Base-by-base conservation (phyloP, 2,888 invertebrate genomes). In the Pachymerium ferrugineum region DNA sequence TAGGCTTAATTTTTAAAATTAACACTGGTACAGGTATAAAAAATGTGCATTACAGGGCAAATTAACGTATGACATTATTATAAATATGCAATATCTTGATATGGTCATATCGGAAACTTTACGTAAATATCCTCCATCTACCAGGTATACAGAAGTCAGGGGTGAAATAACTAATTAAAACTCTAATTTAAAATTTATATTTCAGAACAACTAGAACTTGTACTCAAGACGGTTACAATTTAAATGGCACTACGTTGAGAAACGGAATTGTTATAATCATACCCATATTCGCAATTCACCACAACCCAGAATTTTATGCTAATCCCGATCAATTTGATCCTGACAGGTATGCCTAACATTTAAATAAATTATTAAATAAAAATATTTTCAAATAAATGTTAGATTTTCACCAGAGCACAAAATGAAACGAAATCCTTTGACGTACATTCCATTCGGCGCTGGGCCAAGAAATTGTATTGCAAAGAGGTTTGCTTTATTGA, bases 291-390 rank as follows among this genome's bases (percentile, higher is more conserved):
- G 86, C 85, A 0, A 78, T 88, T 67, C 88, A 88, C 76, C 84
- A 85, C 76, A 87, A 88, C 80, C 84, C 86, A 0, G 82, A 85
- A 74, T 84, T 85, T 79, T 88, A 84, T 78, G 85, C 86, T 0
- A 81, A 87, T 38, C 88, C 88, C 0, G 77, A 80, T 0, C 85
- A 85, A 78, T 88, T 88, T 72, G 85, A 88, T 78, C 88, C 88
- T 0, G 86, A 87, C 74, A 81, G 88, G 77, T n/a, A n/a, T n/a
- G n/a, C n/a, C n/a, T n/a, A n/a, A n/a, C n/a, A n/a, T n/a, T n/a
- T n/a, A n/a, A n/a, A n/a, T n/a, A n/a, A n/a, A n/a, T n/a, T 88
- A 73, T n/a, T n/a, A n/a, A n/a, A n/a, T n/a, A n/a, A n/a, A n/a
- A n/a, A n/a, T n/a, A n/a, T n/a, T n/a, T n/a, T n/a, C n/a, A n/a